A percentile compares a stretch with the other conserved stretches of the same genome.
phyloP scores from a whole-genome alignment of 2,797 vertebrate genomes.

The Artibeus lituratus region DNA sequence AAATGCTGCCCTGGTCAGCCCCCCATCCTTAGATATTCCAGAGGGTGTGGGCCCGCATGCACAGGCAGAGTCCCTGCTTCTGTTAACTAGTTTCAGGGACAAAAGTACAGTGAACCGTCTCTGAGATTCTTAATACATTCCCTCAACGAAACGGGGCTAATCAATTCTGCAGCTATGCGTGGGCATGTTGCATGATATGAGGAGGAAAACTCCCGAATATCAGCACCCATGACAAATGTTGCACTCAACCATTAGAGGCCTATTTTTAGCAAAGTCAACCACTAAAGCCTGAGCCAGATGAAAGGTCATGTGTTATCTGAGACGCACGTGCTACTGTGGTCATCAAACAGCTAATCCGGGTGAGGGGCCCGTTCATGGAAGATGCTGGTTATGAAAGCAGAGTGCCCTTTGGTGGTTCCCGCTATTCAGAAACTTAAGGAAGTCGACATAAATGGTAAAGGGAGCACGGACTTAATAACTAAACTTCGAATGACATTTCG shows the following conservation, averaged over 20 bases:
- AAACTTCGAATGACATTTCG: background rate
- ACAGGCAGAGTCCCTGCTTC: background rate
- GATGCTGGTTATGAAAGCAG: background rate
- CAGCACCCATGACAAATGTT: background rate
- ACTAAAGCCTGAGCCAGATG: background rate
- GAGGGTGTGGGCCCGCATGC: background rate
- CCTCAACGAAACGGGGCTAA: background rate
- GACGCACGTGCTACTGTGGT: slow-evolving; percentile 13
- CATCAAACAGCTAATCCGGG: background rate
- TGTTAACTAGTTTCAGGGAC: background rate
- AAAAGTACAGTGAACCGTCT: background rate
- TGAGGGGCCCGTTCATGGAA: background rate
- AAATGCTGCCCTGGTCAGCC: background rate
- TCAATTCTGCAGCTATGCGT: background rate
- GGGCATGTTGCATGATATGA: background rate
- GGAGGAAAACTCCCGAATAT: background rate
- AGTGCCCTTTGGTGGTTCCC: background rate
- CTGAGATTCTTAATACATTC: background rate
- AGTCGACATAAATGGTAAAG: background rate
- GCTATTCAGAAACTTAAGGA: background rate
- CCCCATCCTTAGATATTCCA: background rate
- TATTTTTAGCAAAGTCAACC: slow-evolving; percentile 57
- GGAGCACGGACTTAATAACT: background rate
- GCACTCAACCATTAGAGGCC: background rate
- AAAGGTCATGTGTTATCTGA: slow-evolving; percentile 49